These are phyloP conservation scores for Psittacus erithacus DNA, from an alignment of 2,113 vertebrate species.

Conservation along the genomic window DNA sequence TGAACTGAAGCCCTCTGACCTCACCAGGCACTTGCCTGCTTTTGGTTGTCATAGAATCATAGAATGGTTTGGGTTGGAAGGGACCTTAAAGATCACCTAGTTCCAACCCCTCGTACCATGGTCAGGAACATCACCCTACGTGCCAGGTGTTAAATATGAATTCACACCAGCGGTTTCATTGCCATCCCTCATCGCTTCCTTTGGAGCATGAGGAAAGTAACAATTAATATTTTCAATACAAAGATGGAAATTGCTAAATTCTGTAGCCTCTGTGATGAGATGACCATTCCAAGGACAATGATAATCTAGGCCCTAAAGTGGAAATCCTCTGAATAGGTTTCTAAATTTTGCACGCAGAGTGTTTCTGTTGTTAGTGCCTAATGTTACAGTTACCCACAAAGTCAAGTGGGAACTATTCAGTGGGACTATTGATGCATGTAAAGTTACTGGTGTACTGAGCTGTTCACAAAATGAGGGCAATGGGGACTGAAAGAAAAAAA, in stretches of 20 bases:
- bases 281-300: background rate
- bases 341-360: background rate
- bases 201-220: background rate
- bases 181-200: accelerated
- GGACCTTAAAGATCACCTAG: background rate
- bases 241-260: background rate
- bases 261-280: background rate
- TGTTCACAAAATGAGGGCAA: background rate
- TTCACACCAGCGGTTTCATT: background rate
- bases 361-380: background rate
- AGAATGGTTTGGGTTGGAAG: background rate
- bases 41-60: background rate
- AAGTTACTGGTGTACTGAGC: background rate
- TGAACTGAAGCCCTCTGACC: background rate
- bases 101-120: background rate
- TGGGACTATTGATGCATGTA: background rate
- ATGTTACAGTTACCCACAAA: background rate
- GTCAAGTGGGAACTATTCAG: background rate
- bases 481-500: background rate
- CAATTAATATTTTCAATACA: background rate
- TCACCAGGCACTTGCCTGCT: background rate
- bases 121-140: background rate
- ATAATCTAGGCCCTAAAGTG: background rate
- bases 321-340: background rate
- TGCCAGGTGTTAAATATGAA: background rate